Evolutionary conservation across 1,140 invertebrate genomes (phyloP), one percentile per base, ranked within the genome.

Genomic region (Drosophila teissieri): DNA sequence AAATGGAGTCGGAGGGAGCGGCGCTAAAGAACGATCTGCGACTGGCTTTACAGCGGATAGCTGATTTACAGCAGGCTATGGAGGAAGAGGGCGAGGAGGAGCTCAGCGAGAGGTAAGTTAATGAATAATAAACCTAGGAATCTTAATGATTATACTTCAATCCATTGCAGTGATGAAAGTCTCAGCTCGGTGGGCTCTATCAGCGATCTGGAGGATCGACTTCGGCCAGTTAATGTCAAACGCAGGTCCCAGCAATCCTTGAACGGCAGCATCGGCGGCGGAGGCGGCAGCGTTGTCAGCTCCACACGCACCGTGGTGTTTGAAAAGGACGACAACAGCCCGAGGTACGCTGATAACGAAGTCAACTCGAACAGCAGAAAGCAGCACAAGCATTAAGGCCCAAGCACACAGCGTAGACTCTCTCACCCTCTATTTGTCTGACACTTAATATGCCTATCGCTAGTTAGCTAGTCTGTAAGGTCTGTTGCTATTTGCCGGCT

Each of bases 61-160:
- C 96, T 49, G 97, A 97, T 92, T 92, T 98, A 8, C 96, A 97
- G 80, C 94, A 95, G 78, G 96, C 96, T n/a, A 95, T 97, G 90
- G 95, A 97, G 84, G 96, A 97, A 82, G 96, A 95, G 61, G 93
- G 95, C 55, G 95, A 95, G 58, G 94, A 95, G 65, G 94, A 90
- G 58, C 65, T 94, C 75, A 94, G 94, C 60, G 94, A 95, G 65
- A 95, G 94, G 94, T 95, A 91, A 80, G 24, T 22, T n/a, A 22
- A 44, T 19, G 8, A 0, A 22, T n/a, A 5, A 12, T 3, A 3
- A 8, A 4, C 0, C 19, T 19, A 11, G 0, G 5, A 15, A 10
- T 1, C 2, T 3, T 14, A 24, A 55, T 48, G 1, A 34, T 24
- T 15, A 19, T 7, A 22, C 46, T 10, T 10, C 6, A 15, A 46